Percentiles rank a stretch among this genome's conserved stretches.
Conservation (phyloP, 2,888 invertebrate genomes). For the Epiblema foenella region DNA sequence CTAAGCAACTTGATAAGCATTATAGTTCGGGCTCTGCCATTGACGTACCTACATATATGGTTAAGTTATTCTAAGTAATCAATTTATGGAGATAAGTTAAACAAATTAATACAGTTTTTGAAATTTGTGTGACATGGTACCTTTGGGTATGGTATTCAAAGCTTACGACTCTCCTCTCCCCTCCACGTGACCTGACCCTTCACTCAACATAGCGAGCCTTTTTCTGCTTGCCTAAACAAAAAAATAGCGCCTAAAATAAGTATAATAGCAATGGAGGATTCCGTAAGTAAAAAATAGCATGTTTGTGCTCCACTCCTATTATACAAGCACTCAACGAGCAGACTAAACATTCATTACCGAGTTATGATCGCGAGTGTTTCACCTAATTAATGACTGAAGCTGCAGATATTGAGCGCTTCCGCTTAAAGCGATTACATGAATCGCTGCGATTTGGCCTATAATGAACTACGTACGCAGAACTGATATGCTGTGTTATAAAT, state of each 20-base stretch:
- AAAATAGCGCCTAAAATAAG: slow-evolving; percentile 27
- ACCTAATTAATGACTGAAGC: slow-evolving; percentile 37
- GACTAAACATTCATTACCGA: slow-evolving; percentile 64
- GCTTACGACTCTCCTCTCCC: no score
- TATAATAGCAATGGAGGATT: slow-evolving; percentile 19
- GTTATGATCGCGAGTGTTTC: slow-evolving; percentile 39
- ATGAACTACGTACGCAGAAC: neutral
- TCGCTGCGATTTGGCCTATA: neutral
- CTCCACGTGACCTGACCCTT: no score
- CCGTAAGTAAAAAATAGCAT: slow-evolving; percentile 42
- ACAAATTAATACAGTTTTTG: no score
- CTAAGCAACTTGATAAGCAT: no score
- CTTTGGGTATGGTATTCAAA: no score
- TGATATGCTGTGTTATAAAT: neutral
- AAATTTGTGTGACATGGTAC: no score
- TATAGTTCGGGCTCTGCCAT: no score
- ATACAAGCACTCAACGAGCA: slow-evolving; percentile 54
- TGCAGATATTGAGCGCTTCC: slow-evolving; percentile 30
- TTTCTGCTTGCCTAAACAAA: neutral
- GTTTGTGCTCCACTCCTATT: slow-evolving; percentile 40
- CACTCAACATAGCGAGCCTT: no score
- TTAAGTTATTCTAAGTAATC: no score
- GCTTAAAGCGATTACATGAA: slow-evolving; percentile 4
- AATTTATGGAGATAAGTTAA: no score
- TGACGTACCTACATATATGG: no score